Base-by-base conservation (phyloP, 2,888 invertebrate genomes). In the Psylliodes chrysocephalus region DNA sequence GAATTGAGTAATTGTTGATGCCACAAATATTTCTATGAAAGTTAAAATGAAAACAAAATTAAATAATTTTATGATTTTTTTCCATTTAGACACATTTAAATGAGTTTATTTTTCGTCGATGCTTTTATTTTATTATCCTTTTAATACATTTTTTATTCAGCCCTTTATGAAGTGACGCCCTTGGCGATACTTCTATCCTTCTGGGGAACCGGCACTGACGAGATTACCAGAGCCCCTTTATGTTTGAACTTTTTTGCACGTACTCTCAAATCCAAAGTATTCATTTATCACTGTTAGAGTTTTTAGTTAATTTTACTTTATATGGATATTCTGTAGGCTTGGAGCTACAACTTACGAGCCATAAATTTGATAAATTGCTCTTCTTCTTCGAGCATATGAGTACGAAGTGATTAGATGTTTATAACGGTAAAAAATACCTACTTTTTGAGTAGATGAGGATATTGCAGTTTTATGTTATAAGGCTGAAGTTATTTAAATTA, bases 271-370 rank as follows among this genome's bases (percentile, higher is more conserved):
- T 73, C 71, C 75, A 68, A 74, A 75, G 76, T 75, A 75, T 77
- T 76, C 78, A 78, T 78, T 78, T 77, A 78, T 78, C 78, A 78
- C 49, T 38, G 25, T 5, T 47, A 18, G 59, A 59, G 59, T 59
- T 59, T 59, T 73, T 73, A 72, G 59, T 59, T 59, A 59, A 59
- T 72, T 59, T 59, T 40, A 46, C 59, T 59, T 40, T 40, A 51
- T 59, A 59, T 49, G 49, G 38, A 59, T 59, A 51, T 59, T 59
- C 59, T 28, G 22, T 18, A 19, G 19, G 40, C 18, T 18, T 46
- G 33, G 17, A n/a, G 44, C 18, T 33, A 30, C 12, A 46, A 55
- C 28, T 15, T 44, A 55, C 44, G 17, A 44, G 42, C 30, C 44
- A 28, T 25, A 59, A 59, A 51, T 59, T 22, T 59, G 51, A 59